phyloP scores from a whole-genome alignment of 2,113 vertebrate species.

The Vicugna pacos region DNA sequence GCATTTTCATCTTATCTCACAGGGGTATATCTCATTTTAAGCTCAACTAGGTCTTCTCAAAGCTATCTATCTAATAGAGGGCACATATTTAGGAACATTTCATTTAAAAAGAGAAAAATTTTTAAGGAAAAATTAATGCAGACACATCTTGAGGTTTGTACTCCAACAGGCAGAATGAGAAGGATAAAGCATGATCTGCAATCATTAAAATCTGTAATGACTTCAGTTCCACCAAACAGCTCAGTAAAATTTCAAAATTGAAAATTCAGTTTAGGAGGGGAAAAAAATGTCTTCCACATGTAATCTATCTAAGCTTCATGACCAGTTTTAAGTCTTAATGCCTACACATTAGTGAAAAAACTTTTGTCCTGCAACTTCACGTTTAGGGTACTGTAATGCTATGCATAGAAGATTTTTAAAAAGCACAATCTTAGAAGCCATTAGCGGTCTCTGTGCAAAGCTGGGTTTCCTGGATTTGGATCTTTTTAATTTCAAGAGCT shows the following conservation, averaged over 20 bases:
- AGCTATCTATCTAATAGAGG: background rate
- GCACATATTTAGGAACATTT: slow-evolving; percentile 7
- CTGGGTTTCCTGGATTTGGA: background rate
- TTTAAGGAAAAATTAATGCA: background rate
- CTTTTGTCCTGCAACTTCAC: background rate
- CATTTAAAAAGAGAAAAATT: background rate
- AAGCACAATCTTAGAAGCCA: background rate
- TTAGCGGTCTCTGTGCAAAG: background rate
- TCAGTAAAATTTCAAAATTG: background rate
- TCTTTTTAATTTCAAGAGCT: slow-evolving; percentile 19
- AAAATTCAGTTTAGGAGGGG: background rate
- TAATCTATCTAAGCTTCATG: background rate
- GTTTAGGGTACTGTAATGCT: background rate
- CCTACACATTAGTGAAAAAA: background rate
- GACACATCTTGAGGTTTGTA: background rate
- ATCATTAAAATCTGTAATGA: background rate
- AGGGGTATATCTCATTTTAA: background rate
- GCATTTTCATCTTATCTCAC: background rate
- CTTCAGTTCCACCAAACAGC: slow-evolving; percentile 3
- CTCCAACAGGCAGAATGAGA: background rate
- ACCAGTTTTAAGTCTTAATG: background rate
- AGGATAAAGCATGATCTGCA: background rate
- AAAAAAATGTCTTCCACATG: background rate
- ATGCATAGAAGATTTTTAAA: background rate
- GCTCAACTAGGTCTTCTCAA: slow-evolving; percentile 17